Conservation (phyloP, 2,113 vertebrate species). For the Bos indicus region DNA sequence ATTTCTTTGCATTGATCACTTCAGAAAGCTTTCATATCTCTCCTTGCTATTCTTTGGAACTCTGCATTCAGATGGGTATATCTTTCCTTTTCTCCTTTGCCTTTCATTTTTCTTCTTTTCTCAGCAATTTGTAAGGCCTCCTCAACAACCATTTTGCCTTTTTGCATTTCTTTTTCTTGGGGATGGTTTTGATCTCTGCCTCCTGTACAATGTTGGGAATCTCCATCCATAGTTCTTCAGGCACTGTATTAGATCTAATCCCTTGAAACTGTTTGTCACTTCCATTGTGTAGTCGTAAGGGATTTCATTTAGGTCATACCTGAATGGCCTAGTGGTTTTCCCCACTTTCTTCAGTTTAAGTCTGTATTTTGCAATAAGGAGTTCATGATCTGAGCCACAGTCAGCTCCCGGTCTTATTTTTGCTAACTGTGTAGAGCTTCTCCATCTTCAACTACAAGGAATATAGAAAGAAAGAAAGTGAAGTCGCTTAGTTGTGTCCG, state of each 20-base stretch:
- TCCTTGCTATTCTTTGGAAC: background rate
- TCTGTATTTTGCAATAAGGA: background rate
- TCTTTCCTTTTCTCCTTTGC: background rate
- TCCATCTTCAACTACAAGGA: background rate
- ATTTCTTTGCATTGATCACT: background rate
- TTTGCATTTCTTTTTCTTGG: background rate
- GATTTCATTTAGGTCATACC: background rate
- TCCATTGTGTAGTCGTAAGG: background rate
- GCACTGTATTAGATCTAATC: background rate
- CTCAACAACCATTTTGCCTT: background rate
- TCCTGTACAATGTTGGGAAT: background rate
- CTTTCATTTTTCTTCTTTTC: background rate
- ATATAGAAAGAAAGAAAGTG: background rate
- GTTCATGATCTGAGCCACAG: background rate
- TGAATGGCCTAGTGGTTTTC: background rate
- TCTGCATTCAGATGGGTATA: background rate
- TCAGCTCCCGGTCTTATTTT: background rate
- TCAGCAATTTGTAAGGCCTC: background rate
- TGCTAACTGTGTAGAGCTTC: background rate
- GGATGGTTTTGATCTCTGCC: background rate
- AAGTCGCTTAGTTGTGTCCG: fast-evolving
- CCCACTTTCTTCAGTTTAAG: background rate
- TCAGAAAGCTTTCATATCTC: background rate
- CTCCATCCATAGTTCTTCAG: background rate
- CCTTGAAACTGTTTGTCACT: background rate